Conservation (phyloP, 2,113 vertebrate species). For the Zingel zingel region DNA sequence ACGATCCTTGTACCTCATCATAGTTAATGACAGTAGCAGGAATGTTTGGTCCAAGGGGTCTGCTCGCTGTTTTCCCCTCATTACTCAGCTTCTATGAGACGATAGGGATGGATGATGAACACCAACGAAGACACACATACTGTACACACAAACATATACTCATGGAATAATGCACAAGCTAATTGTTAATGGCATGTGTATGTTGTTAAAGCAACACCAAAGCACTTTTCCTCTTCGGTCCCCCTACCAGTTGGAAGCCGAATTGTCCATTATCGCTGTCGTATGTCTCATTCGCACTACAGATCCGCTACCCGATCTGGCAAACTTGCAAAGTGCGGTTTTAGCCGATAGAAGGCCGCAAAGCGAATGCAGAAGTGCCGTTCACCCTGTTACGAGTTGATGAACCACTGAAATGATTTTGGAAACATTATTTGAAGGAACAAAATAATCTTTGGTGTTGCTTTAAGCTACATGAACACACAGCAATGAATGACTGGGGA, state of each 20-base stretch:
- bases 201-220: constrained; percentile 7
- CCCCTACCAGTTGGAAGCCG: too few relatives aligned
- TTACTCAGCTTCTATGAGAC: constrained; percentile 81
- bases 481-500: constrained; percentile 29
- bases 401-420: too few relatives aligned
- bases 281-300: too few relatives aligned
- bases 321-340: too few relatives aligned
- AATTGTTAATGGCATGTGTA: constrained; percentile 42
- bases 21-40: constrained; percentile 85
- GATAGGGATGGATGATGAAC: constrained; percentile 79
- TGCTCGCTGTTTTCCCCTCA: constrained; percentile 84
- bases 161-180: constrained; percentile 51
- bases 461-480: constrained; percentile 22
- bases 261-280: too few relatives aligned
- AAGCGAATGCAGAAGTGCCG: too few relatives aligned
- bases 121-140: constrained; percentile 60
- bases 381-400: too few relatives aligned
- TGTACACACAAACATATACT: constrained; percentile 54
- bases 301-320: too few relatives aligned
- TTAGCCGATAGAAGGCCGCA: too few relatives aligned
- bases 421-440: too few relatives aligned
- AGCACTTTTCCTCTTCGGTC: too few relatives aligned
- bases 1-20: constrained; percentile 83
- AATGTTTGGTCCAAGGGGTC: constrained; percentile 84
- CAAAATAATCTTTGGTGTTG: too few relatives aligned